Base-by-base conservation (phyloP, 1,140 invertebrate genomes). In the Aphaenogaster floridana region DNA sequence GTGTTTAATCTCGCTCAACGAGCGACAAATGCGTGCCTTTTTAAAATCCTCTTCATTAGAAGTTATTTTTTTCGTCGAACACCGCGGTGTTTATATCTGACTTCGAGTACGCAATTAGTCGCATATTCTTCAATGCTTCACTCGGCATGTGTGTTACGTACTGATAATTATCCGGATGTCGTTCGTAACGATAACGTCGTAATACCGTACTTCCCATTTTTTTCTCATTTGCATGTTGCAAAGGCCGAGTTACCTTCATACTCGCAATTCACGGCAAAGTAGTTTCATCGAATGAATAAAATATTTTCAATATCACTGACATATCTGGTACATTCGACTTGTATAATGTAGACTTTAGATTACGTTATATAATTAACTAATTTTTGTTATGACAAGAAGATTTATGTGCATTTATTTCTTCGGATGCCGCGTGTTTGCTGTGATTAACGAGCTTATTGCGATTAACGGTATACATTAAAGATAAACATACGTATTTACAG, bases 161-260 rank as follows among this genome's bases (percentile, higher is more conserved):
- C 28, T 57, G 52, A 59, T 83, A 72, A 59, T 83, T 59, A 59
- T 83, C 68, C 66, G 79, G 68, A 83, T 72, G 79, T 83, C 64
- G 13, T 72, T 59, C 52, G 17, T 83, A 72, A 83, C 66, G 66
- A 83, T 72, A 83, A 59, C 79, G 50, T 69, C 45, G 36, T 57
- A 81, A 72, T 54, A 48, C 6, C 34, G n/a, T 68, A 52, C 17
- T 72, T 45, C 54, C 11, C 3, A 7, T 1, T 36, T 59, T 71
- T 21, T 71, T 59, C 34, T 72, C 36, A 13, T 71, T 81, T 48
- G 21, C 36, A 66, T 68, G 21, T n/a, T 8, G 17, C 39, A 13
- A 64, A 64, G 36, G 39, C n/a, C 13, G 21, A 39, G 15, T 71
- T 54, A 13, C 9, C 15, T 28, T 81, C 13, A 7, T n/a, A 48